These are phyloP conservation scores for Euwallacea fornicatus DNA, from an alignment of 1,140 invertebrate genomes.

Conservation along the genomic window DNA sequence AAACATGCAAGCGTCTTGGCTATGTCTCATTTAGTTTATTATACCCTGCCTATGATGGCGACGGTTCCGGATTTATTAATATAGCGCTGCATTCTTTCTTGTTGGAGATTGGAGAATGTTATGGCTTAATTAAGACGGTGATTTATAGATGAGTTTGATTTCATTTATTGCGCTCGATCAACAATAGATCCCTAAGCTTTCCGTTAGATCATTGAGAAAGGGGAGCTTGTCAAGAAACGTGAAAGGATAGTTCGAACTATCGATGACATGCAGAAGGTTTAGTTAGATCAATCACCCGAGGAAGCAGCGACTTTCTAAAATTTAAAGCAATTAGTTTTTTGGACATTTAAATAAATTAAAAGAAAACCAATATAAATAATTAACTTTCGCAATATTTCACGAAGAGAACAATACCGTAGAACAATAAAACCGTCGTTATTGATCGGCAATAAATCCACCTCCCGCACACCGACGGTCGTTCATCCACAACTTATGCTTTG, in stretches of 20 bases:
- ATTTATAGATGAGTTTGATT: background rate
- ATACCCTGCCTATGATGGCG: constrained; percentile 38
- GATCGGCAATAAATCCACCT: constrained; percentile 33
- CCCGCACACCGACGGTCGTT: constrained; percentile 13
- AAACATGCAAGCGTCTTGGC: constrained; percentile 45
- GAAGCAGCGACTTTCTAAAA: too few relatives aligned
- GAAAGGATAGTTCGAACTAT: too few relatives aligned
- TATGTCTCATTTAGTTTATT: constrained; percentile 48
- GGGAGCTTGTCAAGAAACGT: too few relatives aligned
- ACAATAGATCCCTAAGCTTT: too few relatives aligned
- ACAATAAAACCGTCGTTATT: constrained; percentile 30
- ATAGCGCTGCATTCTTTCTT: constrained; percentile 39
- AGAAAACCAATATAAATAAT: background rate
- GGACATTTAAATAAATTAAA: too few relatives aligned
- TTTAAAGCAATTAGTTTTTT: too few relatives aligned
- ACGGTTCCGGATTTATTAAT: constrained; percentile 42
- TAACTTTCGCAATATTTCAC: constrained; percentile 6
- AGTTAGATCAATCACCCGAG: too few relatives aligned
- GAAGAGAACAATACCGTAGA: constrained; percentile 6
- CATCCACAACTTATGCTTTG: constrained; percentile 28
- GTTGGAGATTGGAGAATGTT: constrained; percentile 20
- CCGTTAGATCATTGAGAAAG: too few relatives aligned
- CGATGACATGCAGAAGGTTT: too few relatives aligned
- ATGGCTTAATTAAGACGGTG: constrained; percentile 24
- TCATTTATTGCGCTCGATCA: background rate